These are phyloP conservation scores for Machaerirhynchus nigripectus DNA, from an alignment of 2,113 vertebrate species.

Conservation along the genomic window DNA sequence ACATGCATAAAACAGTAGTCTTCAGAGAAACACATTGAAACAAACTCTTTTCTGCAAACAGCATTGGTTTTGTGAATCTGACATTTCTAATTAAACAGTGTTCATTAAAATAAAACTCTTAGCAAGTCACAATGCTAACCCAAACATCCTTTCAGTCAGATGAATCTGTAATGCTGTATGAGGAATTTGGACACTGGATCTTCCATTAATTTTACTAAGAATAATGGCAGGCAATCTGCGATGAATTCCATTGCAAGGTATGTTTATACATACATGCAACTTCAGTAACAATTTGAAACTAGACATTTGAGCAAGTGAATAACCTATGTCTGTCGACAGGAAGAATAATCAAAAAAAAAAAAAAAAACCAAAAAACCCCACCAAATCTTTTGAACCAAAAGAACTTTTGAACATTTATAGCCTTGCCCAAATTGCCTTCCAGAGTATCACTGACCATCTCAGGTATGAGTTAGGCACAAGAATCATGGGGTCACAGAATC, in stretches of 20 bases:
- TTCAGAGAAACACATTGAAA: background rate
- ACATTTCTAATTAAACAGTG: background rate
- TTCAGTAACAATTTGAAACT: background rate
- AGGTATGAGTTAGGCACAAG: background rate
- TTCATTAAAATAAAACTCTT: background rate
- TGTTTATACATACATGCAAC: background rate
- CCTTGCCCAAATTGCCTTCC: background rate
- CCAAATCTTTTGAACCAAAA: background rate
- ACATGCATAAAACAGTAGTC: background rate
- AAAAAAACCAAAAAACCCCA: no score
- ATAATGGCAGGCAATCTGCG: background rate
- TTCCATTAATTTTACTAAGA: background rate
- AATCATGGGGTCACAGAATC: background rate
- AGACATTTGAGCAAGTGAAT: background rate
- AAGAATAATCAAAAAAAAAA: background rate
- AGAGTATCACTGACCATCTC: background rate
- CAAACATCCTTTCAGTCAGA: background rate
- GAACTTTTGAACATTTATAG: background rate
- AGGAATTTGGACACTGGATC: background rate
- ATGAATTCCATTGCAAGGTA: background rate
- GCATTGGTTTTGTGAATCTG: background rate
- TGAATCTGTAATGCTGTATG: background rate
- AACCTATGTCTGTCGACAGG: background rate
- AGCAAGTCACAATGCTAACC: background rate
- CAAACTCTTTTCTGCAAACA: background rate